Evolutionary conservation across 2,113 vertebrate genomes (phyloP).

Genomic region (Etheostoma spectabile): DNA sequence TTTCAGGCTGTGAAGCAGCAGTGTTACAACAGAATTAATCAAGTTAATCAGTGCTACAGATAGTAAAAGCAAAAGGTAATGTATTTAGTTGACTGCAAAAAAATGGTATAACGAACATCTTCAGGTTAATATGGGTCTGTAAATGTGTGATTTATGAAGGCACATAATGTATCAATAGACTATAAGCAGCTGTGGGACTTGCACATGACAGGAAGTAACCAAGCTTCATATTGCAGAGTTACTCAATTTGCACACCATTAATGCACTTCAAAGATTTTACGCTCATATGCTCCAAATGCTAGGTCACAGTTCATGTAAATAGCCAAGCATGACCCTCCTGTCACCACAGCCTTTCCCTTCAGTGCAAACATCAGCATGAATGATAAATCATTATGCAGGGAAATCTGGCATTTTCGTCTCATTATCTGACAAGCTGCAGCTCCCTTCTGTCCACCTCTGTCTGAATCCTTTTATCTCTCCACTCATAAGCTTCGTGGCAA

Average conservation of each 20-base stretch:
- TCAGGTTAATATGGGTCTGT: constrained; percentile 20
- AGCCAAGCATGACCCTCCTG: constrained; percentile 37
- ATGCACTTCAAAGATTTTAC: constrained; percentile 48
- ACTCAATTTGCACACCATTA: constrained; percentile 52
- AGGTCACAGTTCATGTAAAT: constrained; percentile 60
- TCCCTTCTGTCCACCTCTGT: constrained; percentile 34
- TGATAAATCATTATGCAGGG: constrained; percentile 73
- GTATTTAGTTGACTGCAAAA: constrained; percentile 16
- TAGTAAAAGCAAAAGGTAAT: constrained; percentile 25
- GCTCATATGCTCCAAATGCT: constrained; percentile 22
- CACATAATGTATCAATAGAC: constrained; percentile 24
- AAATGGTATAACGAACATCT: constrained; percentile 26
- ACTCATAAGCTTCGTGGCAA: neutral
- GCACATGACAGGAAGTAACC: constrained; percentile 71
- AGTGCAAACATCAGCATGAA: constrained; percentile 64
- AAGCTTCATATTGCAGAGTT: constrained; percentile 57
- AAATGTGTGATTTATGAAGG: constrained; percentile 49
- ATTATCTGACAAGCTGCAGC: constrained; percentile 63
- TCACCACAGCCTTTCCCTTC: constrained; percentile 26
- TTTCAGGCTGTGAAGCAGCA: neutral
- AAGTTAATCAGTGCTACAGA: neutral
- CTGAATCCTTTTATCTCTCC: constrained; percentile 40
- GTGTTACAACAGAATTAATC: neutral
- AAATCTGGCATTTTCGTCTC: constrained; percentile 67
- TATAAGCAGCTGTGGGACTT: constrained; percentile 45